Evolutionary conservation across 1,140 invertebrate species (phyloP).

Genomic region (Notospermus geniculatus): DNA sequence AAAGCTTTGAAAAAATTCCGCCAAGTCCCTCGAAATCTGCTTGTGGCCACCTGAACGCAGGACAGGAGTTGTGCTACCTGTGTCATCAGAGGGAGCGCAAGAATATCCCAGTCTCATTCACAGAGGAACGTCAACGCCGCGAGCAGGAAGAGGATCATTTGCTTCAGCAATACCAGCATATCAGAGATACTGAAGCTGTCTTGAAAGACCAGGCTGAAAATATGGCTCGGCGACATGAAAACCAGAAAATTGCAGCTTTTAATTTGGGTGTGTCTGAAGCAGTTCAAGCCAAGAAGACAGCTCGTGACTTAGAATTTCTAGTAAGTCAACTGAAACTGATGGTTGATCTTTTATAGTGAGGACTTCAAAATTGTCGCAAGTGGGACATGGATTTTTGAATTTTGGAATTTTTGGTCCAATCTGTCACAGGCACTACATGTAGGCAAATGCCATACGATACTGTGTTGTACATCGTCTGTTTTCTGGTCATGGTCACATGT

Average conservation of each 20-base stretch:
- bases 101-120: conserved; percentile 52
- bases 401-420: neutral
- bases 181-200: conserved; percentile 52
- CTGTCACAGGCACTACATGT: no score
- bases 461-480: no score
- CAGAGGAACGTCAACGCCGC: conserved; percentile 44
- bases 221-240: conserved; percentile 40
- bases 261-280: conserved; percentile 55
- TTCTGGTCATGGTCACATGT: no score
- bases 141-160: conserved; percentile 53
- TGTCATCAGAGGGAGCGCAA: conserved; percentile 52
- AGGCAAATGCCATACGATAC: no score
- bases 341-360: no score
- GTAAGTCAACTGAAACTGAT: conserved; percentile 26
- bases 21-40: conserved; percentile 21
- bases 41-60: conserved; percentile 49
- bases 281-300: conserved; percentile 39
- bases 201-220: conserved; percentile 48
- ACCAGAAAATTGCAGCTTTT: conserved; percentile 54
- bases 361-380: no score
- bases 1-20: neutral
- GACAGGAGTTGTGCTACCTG: conserved; percentile 55
- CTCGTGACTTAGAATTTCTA: conserved; percentile 39
- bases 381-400: neutral
- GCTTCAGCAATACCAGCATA: conserved; percentile 51